phyloP scores from a whole-genome alignment of 2,797 vertebrate species.

The Mus caroli region DNA sequence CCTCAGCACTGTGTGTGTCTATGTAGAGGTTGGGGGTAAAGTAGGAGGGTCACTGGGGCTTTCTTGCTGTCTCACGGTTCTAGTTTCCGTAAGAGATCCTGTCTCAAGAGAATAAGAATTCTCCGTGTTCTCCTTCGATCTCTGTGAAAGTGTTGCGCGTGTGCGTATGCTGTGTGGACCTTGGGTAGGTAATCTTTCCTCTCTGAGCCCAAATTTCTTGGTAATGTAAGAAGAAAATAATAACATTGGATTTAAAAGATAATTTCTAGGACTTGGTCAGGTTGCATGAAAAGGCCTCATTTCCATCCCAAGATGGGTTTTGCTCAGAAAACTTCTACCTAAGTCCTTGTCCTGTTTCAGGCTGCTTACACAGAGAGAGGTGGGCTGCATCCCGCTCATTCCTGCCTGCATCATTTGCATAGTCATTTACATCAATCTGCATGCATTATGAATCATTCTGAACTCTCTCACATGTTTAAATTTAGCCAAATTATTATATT shows the following conservation, averaged over 20 bases:
- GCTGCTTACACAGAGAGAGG: constrained; percentile 34
- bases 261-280: neutral
- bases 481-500: constrained; percentile 75
- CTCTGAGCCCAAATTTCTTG: neutral
- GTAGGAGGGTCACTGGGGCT: neutral
- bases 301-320: neutral
- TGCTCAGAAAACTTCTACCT: constrained; percentile 29
- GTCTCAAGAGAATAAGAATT: neutral
- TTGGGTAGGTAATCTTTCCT: neutral
- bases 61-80: neutral
- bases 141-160: neutral
- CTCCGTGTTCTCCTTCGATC: neutral
- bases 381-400: neutral
- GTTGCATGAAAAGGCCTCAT: neutral
- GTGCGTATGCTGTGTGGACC: neutral
- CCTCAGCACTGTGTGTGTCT: neutral
- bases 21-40: neutral
- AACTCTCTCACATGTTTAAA: constrained; percentile 72
- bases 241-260: neutral
- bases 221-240: neutral
- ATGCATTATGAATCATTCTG: constrained; percentile 71
- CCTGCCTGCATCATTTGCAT: constrained; percentile 48
- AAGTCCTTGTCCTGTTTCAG: neutral
- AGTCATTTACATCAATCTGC: constrained; percentile 75
- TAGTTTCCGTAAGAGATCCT: neutral